Evolutionary conservation across 2,797 vertebrate species (phyloP), one percentile per base, ranked within the genome.

Genomic region (Manis pentadactyla): DNA sequence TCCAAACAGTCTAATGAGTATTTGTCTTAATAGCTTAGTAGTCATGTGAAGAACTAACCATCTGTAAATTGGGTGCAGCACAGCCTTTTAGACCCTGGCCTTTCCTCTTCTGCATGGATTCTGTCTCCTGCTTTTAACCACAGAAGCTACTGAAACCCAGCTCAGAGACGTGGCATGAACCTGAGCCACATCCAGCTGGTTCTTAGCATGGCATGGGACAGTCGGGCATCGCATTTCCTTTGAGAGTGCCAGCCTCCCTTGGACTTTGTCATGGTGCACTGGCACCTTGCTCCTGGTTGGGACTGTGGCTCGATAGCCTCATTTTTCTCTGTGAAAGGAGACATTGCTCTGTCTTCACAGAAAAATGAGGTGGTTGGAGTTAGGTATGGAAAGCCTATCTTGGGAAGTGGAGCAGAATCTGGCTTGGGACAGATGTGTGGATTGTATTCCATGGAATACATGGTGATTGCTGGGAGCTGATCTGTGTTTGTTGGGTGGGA

Each of bases 161-260:
- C 39, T 34, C 37, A 31, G 11, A 10, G 42, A 5, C 0, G 12
- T 68, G 14, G 39, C 17, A 18, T n/a, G 27, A 37, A 49, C 21
- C 42, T 75, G 42, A 18, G 12, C 23, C 5, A 1, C 51, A 1
- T 68, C 23, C 15, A 14, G 53, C 42, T 49, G 21, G 46, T 53
- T 13, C 3, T 64, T 27, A 23, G n/a, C 19, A 4, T 29, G 66
- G 11, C 1, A 3, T 5, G 19, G 59, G 46, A 23, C 18, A 14
- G 14, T n/a, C 0, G 5, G 13, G 37, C 11, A 23, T 19, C 8
- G 0, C n/a, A 0, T 74, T 2, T 75, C 19, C 34, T 31, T 29
- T 2, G 87, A 10, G n/a, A 5, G 3, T 15, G 2, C 14, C 3
- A 10, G 19, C 5, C 1, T 49, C 82, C 37, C 39, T 25, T 0